These are phyloP conservation scores for Drosophila parvula DNA, from an alignment of 1,140 invertebrate species.

Conservation along the genomic window DNA sequence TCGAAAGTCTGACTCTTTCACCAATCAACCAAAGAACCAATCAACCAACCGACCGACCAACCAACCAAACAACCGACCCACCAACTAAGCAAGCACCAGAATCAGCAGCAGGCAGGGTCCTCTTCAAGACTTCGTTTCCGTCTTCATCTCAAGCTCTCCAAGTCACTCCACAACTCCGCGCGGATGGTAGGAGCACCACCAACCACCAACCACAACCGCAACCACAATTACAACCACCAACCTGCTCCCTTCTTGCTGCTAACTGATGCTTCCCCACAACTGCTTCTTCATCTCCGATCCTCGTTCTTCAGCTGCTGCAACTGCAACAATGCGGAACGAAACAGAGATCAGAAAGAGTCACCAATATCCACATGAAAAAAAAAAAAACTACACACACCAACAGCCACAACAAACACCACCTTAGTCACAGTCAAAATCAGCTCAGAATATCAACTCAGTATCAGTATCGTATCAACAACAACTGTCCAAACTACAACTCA, in stretches of 20 bases:
- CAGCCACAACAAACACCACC: conserved; percentile 38
- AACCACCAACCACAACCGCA: conserved; percentile 36
- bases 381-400: conserved; percentile 23
- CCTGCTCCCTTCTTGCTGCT: conserved; percentile 46
- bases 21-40: conserved; percentile 31
- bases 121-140: conserved; percentile 43
- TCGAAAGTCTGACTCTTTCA: conserved; percentile 25
- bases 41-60: conserved; percentile 33
- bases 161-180: conserved; percentile 13
- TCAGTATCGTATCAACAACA: conserved; percentile 46
- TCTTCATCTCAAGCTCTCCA: conserved; percentile 25
- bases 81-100: conserved; percentile 36
- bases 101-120: conserved; percentile 38
- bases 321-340: conserved; percentile 12
- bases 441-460: conserved; percentile 31
- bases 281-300: conserved; percentile 57
- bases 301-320: conserved; percentile 49
- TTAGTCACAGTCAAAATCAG: conserved; percentile 52
- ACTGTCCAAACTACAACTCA: conserved; percentile 37
- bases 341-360: conserved; percentile 33
- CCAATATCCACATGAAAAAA: conserved; percentile 31
- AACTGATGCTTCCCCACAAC: conserved; percentile 51
- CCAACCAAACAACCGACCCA: conserved; percentile 33
- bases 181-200: conserved; percentile 34
- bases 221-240: conserved; percentile 24